phyloP scores from a whole-genome alignment of 1,140 invertebrate genomes.

The Temnothorax nylanderi region DNA sequence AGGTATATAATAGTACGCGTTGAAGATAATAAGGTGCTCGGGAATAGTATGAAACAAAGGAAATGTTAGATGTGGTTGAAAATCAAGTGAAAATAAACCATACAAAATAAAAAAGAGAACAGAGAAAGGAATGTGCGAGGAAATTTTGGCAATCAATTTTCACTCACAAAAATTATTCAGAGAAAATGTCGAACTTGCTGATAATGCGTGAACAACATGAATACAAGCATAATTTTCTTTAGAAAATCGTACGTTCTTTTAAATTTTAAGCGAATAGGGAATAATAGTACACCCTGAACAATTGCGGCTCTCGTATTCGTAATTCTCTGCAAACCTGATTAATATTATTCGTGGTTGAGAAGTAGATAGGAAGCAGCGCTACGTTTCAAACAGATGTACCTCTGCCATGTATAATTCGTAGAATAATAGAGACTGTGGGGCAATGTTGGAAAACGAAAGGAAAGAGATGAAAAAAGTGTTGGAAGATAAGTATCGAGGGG shows the following conservation, averaged over 20 bases:
- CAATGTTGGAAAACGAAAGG: not conserved
- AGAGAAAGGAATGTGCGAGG: not conserved
- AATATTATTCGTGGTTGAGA: slow-evolving; percentile 23
- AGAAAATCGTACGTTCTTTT: slow-evolving; percentile 64
- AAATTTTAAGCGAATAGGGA: slow-evolving; percentile 70
- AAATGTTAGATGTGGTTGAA: not conserved
- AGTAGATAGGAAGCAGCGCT: not conserved
- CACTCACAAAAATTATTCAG: not conserved
- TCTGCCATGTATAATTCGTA: not conserved
- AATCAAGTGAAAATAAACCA: slow-evolving; percentile 39
- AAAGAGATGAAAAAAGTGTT: not conserved
- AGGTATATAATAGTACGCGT: slow-evolving; percentile 52
- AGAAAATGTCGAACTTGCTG: not conserved
- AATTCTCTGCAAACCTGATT: slow-evolving; percentile 35
- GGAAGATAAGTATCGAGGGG: not conserved
- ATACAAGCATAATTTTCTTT: not conserved
- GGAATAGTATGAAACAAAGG: slow-evolving; percentile 51
- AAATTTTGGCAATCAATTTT: not conserved
- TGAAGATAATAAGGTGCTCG: slow-evolving; percentile 72
- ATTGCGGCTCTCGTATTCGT: slow-evolving; percentile 29
- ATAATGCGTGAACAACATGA: not conserved
- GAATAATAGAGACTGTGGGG: not conserved
- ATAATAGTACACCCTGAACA: slow-evolving; percentile 29
- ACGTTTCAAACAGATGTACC: slow-evolving; percentile 28
- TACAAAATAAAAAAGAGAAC: not conserved